phyloP scores from a whole-genome alignment of 2,888 invertebrate genomes.

The Adineta ricciae region DNA sequence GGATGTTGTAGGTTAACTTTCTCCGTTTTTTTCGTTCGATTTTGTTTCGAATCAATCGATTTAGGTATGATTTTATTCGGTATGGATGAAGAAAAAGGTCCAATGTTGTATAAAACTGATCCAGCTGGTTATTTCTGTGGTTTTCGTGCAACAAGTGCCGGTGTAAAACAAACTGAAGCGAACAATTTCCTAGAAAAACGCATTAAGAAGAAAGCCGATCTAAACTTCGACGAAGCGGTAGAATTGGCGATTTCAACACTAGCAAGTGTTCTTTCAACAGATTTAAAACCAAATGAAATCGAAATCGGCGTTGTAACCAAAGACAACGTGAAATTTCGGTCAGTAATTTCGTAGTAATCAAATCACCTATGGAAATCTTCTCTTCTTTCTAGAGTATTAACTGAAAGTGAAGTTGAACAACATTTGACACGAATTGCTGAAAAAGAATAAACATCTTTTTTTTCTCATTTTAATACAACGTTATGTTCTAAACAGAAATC shows the following conservation, averaged over 20 bases:
- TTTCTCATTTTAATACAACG: neutral
- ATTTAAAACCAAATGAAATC: conserved; percentile 90
- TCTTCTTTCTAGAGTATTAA: conserved; percentile 53
- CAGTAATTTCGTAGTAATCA: conserved; percentile 24
- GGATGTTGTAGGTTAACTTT: conserved; percentile 68
- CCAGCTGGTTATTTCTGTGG: conserved; percentile 98
- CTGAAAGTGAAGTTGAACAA: conserved; percentile 74
- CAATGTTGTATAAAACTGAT: conserved; percentile 89
- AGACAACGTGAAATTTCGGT: conserved; percentile 69
- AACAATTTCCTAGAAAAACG: conserved; percentile 94
- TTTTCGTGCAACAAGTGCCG: conserved; percentile 81
- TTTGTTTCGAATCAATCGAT: too few relatives aligned
- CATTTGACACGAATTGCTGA: conserved; percentile 84
- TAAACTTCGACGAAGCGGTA: conserved; percentile 72
- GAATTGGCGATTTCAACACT: conserved; percentile 78
- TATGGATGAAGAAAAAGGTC: conserved; percentile 74
- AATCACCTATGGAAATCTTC: conserved; percentile 27
- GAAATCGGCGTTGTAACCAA: conserved; percentile 84
- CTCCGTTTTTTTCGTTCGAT: too few relatives aligned
- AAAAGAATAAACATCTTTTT: conserved; percentile 58
- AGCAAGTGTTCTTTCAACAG: conserved; percentile 81
- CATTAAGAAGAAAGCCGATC: conserved; percentile 75
- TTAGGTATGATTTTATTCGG: conserved; percentile 74
- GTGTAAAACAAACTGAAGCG: conserved; percentile 89
- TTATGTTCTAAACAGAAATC: neutral